Evolutionary conservation across 2,113 vertebrate genomes (phyloP).

Genomic region (Corythornis vintsioides): DNA sequence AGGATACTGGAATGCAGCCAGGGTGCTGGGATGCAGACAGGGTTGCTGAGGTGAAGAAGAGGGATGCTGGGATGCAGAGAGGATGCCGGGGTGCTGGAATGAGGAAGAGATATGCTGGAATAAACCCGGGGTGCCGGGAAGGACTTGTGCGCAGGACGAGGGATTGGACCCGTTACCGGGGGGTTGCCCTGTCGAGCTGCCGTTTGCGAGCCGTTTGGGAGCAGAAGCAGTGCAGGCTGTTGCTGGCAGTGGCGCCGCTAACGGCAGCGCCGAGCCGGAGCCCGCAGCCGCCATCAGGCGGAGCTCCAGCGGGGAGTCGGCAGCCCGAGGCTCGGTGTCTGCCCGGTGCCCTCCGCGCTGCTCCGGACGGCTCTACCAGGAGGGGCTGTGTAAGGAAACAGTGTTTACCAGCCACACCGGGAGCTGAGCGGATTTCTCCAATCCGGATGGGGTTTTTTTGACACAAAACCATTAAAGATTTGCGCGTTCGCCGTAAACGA

Average conservation of each 20-base stretch:
- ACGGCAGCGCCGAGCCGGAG: neutral
- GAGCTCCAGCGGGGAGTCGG: too few species aligned
- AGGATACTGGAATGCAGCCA: neutral
- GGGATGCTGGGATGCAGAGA: neutral
- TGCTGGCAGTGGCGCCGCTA: rapidly evolving
- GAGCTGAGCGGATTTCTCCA: neutral
- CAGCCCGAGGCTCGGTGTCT: too few species aligned
- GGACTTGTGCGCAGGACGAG: neutral
- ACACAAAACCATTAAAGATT: neutral
- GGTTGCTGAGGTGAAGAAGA: neutral
- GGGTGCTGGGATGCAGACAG: neutral
- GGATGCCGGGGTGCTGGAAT: neutral
- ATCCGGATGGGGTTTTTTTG: neutral
- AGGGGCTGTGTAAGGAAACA: neutral
- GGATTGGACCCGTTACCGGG: neutral
- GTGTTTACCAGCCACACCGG: neutral
- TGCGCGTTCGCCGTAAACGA: neutral
- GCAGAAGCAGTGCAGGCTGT: neutral
- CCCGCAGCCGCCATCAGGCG: neutral
- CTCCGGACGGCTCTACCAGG: neutral
- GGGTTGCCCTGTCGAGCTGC: neutral
- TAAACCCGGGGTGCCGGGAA: neutral
- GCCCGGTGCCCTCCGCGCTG: neutral
- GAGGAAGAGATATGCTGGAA: too few species aligned
- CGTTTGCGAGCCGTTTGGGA: neutral